Base-by-base conservation (phyloP, 2,113 vertebrate species). In the Vulpes ferrilata region DNA sequence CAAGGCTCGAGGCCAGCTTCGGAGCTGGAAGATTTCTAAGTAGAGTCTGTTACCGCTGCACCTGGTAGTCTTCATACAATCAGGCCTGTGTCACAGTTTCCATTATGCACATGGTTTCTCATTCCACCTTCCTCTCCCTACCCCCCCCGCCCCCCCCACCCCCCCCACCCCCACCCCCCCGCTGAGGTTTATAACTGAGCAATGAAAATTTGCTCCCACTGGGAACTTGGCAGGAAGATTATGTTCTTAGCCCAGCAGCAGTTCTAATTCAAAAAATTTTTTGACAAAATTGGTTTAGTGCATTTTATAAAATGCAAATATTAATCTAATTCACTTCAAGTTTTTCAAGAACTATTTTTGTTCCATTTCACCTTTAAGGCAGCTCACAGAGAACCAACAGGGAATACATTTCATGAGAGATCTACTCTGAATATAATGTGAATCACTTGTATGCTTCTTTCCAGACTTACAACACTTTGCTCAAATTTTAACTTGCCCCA, bases 291-390 rank as follows among this genome's bases (percentile, higher is more conserved):
- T 97, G 90, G 59, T 88, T 98, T 98, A 96, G 79, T 98, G 90
- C 62, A 23, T 96, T 98, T 97, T 97, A 12, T 95, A 97, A 96
- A 96, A 97, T 98, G 93, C 92, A 97, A 97, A 93, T 93, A 87
- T 90, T 74, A 97, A 96, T 98, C 79, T 95, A 93, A 69, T 97
- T 97, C 93, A 95, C 57, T 95, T 93, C 53, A 15, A 13, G 64
- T 69, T 84, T 97, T 97, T 95, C 78, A 96, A 96, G 71, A 80
- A 57, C 67, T 16, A 22, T 88, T 97, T 97, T 73, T 69, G 53
- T 90, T 51, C 48, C 79, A 82, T 88, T 91, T 76, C 59, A 95
- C 96, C 92, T 76, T 97, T 93, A 96, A 97, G 95, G 92, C 84
- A 92, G 38, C 94, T 92, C 2, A 6, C 76, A 51, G 53, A 96